Evolutionary conservation across 2,113 vertebrate genomes (phyloP).

Genomic region (Microcebus griseorufus): DNA sequence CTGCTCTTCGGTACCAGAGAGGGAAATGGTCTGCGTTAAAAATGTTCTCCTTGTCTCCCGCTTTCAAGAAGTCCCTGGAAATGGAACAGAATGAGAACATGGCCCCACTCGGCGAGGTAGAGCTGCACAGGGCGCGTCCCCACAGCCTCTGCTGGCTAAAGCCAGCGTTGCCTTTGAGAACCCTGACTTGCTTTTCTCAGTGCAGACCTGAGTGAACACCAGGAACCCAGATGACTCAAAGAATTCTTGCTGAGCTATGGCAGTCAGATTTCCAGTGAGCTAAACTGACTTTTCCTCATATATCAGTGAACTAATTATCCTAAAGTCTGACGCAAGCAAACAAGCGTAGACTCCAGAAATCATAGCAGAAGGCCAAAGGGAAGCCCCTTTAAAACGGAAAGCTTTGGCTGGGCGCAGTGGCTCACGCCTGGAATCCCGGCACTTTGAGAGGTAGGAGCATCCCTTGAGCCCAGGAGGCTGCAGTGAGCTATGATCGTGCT

Average conservation of each 20-base stretch:
- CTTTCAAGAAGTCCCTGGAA: constrained; percentile 98
- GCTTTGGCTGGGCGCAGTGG: neutral
- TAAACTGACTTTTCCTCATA: neutral
- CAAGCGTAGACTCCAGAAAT: neutral
- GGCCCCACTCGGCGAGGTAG: neutral
- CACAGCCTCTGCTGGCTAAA: neutral
- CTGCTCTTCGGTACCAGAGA: constrained; percentile 98
- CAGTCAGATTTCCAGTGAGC: neutral
- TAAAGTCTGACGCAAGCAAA: neutral
- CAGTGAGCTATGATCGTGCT: too few species aligned
- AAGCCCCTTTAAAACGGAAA: neutral
- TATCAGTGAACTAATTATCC: neutral
- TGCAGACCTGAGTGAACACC: neutral
- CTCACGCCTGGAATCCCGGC: too few species aligned
- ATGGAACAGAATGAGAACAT: constrained; percentile 77
- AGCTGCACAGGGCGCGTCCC: accelerated
- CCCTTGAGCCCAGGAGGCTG: too few species aligned
- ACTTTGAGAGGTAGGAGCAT: too few species aligned
- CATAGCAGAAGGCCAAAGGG: neutral
- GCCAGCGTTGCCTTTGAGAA: neutral
- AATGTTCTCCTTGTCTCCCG: constrained; percentile 97
- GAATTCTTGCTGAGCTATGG: neutral
- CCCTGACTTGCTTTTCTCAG: neutral
- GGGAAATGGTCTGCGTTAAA: constrained; percentile 99
- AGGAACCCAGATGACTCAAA: neutral